phyloP scores from a whole-genome alignment of 2,797 vertebrate genomes.

The Poecilia picta region DNA sequence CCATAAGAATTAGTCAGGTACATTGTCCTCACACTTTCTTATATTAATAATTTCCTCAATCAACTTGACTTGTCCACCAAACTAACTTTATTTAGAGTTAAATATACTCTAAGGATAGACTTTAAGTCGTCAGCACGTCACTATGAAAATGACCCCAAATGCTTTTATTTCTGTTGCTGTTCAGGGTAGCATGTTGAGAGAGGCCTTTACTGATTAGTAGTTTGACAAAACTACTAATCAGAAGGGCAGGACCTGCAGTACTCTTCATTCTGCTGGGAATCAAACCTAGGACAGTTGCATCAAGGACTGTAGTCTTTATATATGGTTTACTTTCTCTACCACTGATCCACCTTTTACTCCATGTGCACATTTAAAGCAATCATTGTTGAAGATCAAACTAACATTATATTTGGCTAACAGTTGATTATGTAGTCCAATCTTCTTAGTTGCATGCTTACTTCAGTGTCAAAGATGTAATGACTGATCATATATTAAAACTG shows the following conservation, averaged over 20 bases:
- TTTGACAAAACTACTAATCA: no score
- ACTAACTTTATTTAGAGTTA: no score
- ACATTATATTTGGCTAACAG: background rate
- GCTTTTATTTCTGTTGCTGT: no score
- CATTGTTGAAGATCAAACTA: background rate
- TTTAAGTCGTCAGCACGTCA: no score
- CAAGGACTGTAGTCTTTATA: background rate
- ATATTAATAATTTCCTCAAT: no score
- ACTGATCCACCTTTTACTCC: background rate
- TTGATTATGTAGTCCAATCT: background rate
- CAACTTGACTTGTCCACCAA: no score
- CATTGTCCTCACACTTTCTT: no score
- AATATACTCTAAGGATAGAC: no score
- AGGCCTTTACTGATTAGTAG: background rate
- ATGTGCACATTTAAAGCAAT: background rate
- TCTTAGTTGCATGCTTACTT: background rate
- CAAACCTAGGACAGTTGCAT: background rate
- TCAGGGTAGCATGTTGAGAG: background rate
- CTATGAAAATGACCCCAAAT: no score
- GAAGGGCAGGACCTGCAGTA: background rate
- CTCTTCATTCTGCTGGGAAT: background rate
- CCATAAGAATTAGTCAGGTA: no score
- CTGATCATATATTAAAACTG: background rate
- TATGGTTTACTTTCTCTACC: background rate
- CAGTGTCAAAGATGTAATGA: background rate